phyloP scores from a whole-genome alignment of 2,888 invertebrate species.

The Lasius fuliginosus region DNA sequence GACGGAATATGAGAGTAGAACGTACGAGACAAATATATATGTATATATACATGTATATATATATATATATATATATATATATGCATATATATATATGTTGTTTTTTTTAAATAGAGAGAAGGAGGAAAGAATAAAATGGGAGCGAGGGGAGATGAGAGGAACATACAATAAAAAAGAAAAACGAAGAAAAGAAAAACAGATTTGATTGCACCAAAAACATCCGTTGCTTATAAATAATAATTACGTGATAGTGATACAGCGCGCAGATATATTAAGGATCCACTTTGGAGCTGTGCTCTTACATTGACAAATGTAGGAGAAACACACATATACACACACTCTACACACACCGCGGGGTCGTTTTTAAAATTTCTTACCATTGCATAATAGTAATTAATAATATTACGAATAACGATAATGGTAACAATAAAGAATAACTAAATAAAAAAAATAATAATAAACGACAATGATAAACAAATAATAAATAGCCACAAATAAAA shows the following conservation, averaged over 20 bases:
- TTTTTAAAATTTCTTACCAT: constrained; percentile 86
- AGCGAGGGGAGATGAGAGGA: constrained; percentile 76
- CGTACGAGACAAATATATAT: constrained; percentile 77
- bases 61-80: too few relatives aligned
- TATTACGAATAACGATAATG: constrained; percentile 59
- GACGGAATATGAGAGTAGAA: constrained; percentile 20
- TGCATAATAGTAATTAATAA: constrained; percentile 82
- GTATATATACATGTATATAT: background rate
- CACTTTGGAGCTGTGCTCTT: constrained; percentile 86
- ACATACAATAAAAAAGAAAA: constrained; percentile 79
- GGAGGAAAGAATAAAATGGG: constrained; percentile 68
- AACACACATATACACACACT: background rate
- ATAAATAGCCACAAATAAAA: constrained; percentile 70
- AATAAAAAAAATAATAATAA: constrained; percentile 57
- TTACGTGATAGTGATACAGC: constrained; percentile 84
- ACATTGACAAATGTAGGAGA: constrained; percentile 81
- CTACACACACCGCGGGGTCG: constrained; percentile 81
- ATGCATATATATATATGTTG: constrained; percentile 25
- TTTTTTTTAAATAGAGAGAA: constrained; percentile 59
- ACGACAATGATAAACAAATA: constrained; percentile 66
- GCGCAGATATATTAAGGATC: constrained; percentile 82
- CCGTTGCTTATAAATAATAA: constrained; percentile 85
- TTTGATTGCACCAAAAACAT: constrained; percentile 86
- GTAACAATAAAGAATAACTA: constrained; percentile 57
- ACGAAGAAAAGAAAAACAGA: constrained; percentile 70